phyloP scores from a whole-genome alignment of 2,113 vertebrate genomes.

The Callospermophilus lateralis region DNA sequence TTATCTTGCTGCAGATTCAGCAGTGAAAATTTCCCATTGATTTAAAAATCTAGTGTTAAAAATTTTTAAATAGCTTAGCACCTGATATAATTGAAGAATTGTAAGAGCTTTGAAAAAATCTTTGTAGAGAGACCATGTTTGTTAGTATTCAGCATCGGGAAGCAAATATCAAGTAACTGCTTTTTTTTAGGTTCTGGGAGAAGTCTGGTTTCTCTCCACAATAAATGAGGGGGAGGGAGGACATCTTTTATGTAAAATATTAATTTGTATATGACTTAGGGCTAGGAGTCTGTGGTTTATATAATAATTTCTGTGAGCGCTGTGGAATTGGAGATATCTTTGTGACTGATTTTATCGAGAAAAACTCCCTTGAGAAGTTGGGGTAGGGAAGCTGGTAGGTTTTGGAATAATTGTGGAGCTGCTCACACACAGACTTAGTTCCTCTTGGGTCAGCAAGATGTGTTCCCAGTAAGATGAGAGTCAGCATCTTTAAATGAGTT shows the following conservation, averaged over 20 bases:
- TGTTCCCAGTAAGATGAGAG: neutral
- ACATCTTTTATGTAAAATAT: neutral
- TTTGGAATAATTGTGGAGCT: neutral
- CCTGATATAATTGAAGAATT: neutral
- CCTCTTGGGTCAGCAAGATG: neutral
- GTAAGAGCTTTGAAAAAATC: neutral
- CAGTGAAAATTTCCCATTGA: neutral
- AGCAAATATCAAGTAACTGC: neutral
- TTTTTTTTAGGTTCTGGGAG: neutral
- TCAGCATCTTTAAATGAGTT: neutral
- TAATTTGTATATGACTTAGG: neutral
- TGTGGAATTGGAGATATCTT: neutral
- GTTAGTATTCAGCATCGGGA: neutral
- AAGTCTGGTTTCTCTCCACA: neutral
- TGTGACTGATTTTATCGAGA: neutral
- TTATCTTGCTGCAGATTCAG: neutral
- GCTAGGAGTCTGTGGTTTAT: neutral
- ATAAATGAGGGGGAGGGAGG: no score
- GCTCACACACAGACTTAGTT: neutral
- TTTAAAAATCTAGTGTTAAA: neutral
- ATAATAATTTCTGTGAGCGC: neutral
- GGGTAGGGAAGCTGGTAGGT: neutral
- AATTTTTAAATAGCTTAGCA: neutral
- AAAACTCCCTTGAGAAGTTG: neutral
- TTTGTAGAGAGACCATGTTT: neutral